Base-by-base conservation (phyloP, 2,113 vertebrate genomes). In the Dicerorhinus sumatrensis region DNA sequence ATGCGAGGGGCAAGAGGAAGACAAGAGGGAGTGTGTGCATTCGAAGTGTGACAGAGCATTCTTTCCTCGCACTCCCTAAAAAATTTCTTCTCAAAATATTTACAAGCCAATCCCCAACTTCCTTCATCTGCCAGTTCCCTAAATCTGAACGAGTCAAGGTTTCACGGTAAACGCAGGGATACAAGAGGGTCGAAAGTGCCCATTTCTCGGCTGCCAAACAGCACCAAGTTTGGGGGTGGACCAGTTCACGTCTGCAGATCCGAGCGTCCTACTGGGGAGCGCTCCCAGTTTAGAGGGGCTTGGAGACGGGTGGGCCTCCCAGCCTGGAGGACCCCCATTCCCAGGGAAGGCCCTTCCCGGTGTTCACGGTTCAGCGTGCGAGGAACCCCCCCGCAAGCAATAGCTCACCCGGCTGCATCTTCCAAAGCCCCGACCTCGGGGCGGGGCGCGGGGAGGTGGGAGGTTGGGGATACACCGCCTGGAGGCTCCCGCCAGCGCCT, bases 361-460 rank as follows among this genome's bases (percentile, higher is more conserved):
- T 2, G 86, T 67, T 63, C 54, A 73, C 76, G 54, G 93, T 54
- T 70, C 21, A n/a, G 80, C 75, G 96, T 33, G 84, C 84, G n/a
- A 93, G 91, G 88, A 76, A 48, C 84, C 70, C 75, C 83, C 65
- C 92, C 72, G 84, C 91, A 92, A 90, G 88, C 91, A 88, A 94
- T 94, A 89, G 96, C 97, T 98, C 97, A 97, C 97, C 97, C 39
- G 80, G 93, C 82, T 31, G 96, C 96, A 96, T 97, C 91, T 94
- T 97, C 79, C 82, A 91, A 76, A 97, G 93, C 91, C 97, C 94
- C 96, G 25, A 54, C 69, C 60, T 94, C 76, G n/a, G 84, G 96
- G 97, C 81, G 72, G 92, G 96, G 96, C 73, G 94, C 89, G 1
- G 90, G 94, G 63, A 91, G 81, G 84, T 54, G 77, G 89, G 95